Evolutionary conservation across 2,113 vertebrate genomes (phyloP).

Genomic region (Chloropsis cyanopogon): DNA sequence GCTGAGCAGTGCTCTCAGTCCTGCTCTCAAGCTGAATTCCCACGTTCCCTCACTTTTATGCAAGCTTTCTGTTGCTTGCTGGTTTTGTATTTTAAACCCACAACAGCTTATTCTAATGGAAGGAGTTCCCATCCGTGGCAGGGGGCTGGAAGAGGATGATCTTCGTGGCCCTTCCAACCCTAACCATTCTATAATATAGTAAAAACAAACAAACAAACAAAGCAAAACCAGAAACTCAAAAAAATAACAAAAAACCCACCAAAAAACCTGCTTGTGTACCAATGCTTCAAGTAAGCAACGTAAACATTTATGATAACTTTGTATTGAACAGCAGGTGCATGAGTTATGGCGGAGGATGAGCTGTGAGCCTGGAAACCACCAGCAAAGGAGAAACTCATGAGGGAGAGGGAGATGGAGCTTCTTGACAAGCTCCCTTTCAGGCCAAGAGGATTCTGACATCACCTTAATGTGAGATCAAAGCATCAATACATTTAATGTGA

Average conservation of each 20-base stretch:
- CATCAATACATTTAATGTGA: not conserved
- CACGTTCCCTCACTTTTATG: not conserved
- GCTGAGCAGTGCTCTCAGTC: not conserved
- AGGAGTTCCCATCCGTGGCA: not conserved
- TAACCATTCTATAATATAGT: not conserved
- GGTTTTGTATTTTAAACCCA: not conserved
- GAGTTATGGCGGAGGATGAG: not conserved
- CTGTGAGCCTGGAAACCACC: not conserved
- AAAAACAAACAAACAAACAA: not conserved
- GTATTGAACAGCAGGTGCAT: not conserved
- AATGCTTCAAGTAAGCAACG: not conserved
- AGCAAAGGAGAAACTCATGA: not conserved
- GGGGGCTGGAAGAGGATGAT: not conserved
- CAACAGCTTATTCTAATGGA: not conserved
- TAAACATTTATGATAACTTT: not conserved
- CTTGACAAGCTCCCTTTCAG: not conserved
- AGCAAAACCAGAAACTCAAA: not conserved
- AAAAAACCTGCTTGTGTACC: not conserved
- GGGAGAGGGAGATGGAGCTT: not conserved
- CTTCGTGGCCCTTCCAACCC: not conserved
- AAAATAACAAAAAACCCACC: not conserved
- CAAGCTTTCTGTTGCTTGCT: not conserved
- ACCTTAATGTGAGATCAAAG: not conserved
- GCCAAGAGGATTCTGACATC: not conserved
- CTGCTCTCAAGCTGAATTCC: not conserved